phyloP scores from a whole-genome alignment of 2,113 vertebrate species.

The Danio rerio region DNA sequence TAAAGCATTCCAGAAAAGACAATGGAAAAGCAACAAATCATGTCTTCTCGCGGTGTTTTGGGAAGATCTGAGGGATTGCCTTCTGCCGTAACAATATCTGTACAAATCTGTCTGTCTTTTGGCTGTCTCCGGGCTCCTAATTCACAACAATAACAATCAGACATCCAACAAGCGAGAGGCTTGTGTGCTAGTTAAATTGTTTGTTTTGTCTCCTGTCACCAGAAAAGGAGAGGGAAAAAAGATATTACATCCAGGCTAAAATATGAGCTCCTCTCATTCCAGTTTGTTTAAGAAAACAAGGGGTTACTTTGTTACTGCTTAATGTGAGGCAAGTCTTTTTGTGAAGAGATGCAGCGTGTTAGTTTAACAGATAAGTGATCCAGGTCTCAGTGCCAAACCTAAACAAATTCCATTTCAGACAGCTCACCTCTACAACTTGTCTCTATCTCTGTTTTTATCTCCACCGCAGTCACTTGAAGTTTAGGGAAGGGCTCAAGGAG shows the following conservation, averaged over 20 bases:
- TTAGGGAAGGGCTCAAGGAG: conserved; percentile 59
- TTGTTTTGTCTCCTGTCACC: conserved; percentile 77
- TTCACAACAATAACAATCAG: conserved; percentile 68
- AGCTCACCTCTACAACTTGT: conserved; percentile 70
- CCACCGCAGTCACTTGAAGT: conserved; percentile 66
- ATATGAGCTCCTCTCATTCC: conserved; percentile 58
- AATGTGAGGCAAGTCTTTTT: conserved; percentile 62
- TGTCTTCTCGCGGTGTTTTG: conserved; percentile 39
- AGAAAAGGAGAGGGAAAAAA: conserved; percentile 40
- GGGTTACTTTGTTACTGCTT: conserved; percentile 67
- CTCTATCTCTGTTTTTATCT: conserved; percentile 74
- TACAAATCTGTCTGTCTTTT: conserved; percentile 60
- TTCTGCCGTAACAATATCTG: conserved; percentile 58
- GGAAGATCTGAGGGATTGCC: conserved; percentile 54
- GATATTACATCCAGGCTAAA: conserved; percentile 45
- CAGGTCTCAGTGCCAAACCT: conserved; percentile 73
- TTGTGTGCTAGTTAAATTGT: conserved; percentile 67
- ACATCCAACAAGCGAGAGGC: conserved; percentile 54
- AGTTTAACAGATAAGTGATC: conserved; percentile 78
- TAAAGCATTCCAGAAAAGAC: conserved; percentile 39
- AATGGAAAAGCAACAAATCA: conserved; percentile 39
- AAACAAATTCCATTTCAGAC: conserved; percentile 80
- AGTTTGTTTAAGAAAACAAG: conserved; percentile 70
- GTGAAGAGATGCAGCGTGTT: conserved; percentile 72
- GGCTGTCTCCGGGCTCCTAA: conserved; percentile 66